Base-by-base conservation (phyloP, 2,797 vertebrate species). In the Champsocephalus esox region DNA sequence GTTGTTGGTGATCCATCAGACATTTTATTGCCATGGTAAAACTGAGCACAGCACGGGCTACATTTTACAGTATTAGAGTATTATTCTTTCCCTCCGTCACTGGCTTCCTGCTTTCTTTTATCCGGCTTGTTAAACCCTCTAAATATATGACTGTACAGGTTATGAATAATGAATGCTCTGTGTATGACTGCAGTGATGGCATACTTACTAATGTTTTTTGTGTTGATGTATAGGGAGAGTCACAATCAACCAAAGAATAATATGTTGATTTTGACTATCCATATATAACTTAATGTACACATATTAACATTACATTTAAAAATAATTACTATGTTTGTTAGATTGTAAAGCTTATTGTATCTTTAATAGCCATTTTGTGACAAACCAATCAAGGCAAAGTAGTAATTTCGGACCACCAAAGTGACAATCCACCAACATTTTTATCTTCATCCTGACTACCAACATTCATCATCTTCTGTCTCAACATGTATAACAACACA, bases 1-100 rank as follows among this genome's bases (percentile, higher is more conserved):
- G 59, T 85, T 86, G 76, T 78, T 80, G 71, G 59, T 72, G 61
- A 86, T 86, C 76, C 67, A 71, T 87, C 87, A 88, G 77, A 75
- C 69, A 50, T 71, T 92, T 90, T 90, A 92, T 84, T 86, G 66
- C 56, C 12, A 14, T 79, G 82, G 70, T 90, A 85, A 91, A 92
- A 87, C 51, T 48, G 67, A 87, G 58, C 75, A 89, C 76, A 72
- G 60, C 44, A 61, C 77, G 82, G 80, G 84, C 75, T 88, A 63
- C 73, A 60, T 85, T 87, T 88, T 81, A 80, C 72, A 54, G 80
- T 66, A 81, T 72, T 74, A 21, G 54, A 75, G 61, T 28, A 28
- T 28, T 64, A 64, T 52, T 66, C 57, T 80, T 66, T 21, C 28
- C 70, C 12, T 46, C 32, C 1, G 2, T 67, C 58, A 62, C 12